phyloP scores from a whole-genome alignment of 1,140 invertebrate genomes.

The Bombyx mori region DNA sequence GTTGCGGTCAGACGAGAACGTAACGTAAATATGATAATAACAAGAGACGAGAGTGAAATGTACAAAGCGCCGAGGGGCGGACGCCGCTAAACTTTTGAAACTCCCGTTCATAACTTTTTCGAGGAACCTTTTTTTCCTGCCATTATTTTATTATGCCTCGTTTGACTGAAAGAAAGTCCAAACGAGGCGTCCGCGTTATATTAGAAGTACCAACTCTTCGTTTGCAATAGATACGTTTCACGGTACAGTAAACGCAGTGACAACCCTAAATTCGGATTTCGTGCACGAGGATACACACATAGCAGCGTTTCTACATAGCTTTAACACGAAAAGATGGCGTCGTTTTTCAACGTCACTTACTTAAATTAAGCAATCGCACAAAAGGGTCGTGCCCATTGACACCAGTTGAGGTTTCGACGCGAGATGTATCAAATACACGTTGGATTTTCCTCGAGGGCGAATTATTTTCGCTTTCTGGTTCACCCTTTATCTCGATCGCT shows the following conservation, averaged over 20 bases:
- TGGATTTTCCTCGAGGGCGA: not conserved
- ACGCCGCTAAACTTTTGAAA: constrained; percentile 45
- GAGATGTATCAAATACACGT: not conserved
- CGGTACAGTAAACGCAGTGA: no score
- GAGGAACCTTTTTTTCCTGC: constrained; percentile 49
- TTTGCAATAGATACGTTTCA: constrained; percentile 55
- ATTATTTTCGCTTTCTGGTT: constrained; percentile 1
- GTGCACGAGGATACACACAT: no score
- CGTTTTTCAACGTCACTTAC: no score
- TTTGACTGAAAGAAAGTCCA: constrained; percentile 61
- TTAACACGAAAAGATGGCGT: no score
- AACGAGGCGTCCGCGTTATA: constrained; percentile 34
- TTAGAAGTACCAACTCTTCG: constrained; percentile 25
- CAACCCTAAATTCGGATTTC: no score
- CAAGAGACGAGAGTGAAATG: constrained; percentile 36
- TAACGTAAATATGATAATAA: constrained; percentile 63
- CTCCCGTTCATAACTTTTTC: constrained; percentile 57
- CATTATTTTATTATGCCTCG: constrained; percentile 61
- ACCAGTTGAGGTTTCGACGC: no score
- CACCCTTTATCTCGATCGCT: constrained; percentile 15
- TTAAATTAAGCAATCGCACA: no score
- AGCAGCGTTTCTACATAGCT: no score
- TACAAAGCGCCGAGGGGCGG: constrained; percentile 48
- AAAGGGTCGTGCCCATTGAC: no score
- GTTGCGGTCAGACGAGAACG: constrained; percentile 47